Evolutionary conservation across 2,113 vertebrate genomes (phyloP), one percentile per base, ranked within the genome.

Genomic region (Passerina amoena): DNA sequence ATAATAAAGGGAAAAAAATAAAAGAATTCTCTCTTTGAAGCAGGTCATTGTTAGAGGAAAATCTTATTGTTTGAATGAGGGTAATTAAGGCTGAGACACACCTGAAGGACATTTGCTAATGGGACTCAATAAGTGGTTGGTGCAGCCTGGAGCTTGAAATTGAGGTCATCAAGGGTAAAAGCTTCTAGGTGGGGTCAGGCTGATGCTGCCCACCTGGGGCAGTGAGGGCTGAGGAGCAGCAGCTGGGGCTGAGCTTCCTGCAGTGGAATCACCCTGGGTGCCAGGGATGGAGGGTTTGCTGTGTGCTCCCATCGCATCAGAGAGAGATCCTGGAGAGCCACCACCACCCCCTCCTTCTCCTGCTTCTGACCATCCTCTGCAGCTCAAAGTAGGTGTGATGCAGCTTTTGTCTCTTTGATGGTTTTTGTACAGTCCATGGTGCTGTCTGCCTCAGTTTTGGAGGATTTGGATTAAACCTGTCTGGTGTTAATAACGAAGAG

Each of bases 281-380:
- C 1, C 0, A 0, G 2, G 10, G 13, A 6, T 21, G 51, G 21
- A 45, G 15, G 17, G 1, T 88, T 3, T 91, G 0, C 7, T 50
- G 5, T 7, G 5, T 8, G 30, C 60, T 2, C 1, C 3, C 0
- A 0, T 0, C 3, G 1, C 6, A 4, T 0, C 20, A 19, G 50
- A 35, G 37, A 0, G 3, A 40, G 2, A 1, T 23, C 5, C 3
- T 54, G 65, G 24, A 35, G 6, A 57, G 1, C 14, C 11, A 2
- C 5, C 11, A 2, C 7, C 9, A 7, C n/a, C 47, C 48, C 38
- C 37, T 37, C 37, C 37, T 17, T 5, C 35, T 44, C 6, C 65
- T 81, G 11, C 28, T 65, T 17, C 54, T 5, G 37, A 14, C 16
- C 0, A 2, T 45, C 2, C 0, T 2, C 44, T 35, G 7, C 38